Conservation (phyloP, 53 echinoderm and acorn worm genomes). For the Glandiceps talaboti region DNA sequence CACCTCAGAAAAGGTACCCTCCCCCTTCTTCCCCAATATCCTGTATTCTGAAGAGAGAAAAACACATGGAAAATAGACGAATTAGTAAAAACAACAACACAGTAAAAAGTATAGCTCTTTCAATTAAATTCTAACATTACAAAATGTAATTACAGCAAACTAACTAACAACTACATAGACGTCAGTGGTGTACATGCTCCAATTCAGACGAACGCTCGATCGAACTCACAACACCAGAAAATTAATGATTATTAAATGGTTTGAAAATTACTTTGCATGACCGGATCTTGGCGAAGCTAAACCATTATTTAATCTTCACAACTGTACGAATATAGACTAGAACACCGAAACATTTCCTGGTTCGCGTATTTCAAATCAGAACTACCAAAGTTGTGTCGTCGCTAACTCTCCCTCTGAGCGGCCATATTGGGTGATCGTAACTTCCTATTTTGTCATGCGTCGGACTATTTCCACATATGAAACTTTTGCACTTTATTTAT, state of each 20-base stretch:
- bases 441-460: neutral
- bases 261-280: neutral
- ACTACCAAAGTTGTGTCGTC: neutral
- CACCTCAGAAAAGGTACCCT: slow-evolving; percentile 97
- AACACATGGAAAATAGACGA: too few species aligned
- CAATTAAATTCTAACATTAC: too few species aligned
- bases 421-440: neutral
- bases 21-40: slow-evolving; percentile 89
- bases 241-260: too few species aligned
- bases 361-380: too few species aligned
- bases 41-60: slow-evolving; percentile 84
- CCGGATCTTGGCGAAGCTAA: neutral
- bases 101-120: too few species aligned
- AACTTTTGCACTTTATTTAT: neutral
- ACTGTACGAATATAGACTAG: too few species aligned
- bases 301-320: too few species aligned
- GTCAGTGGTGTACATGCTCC: neutral
- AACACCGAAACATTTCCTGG: too few species aligned
- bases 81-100: too few species aligned
- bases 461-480: neutral
- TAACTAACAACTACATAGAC: too few species aligned
- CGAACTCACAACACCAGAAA: neutral
- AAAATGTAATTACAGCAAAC: too few species aligned
- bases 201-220: neutral
- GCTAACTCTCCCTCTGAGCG: neutral